Conservation (phyloP, 35 echinoderm and acorn worm species). For the Lytechinus pictus region DNA sequence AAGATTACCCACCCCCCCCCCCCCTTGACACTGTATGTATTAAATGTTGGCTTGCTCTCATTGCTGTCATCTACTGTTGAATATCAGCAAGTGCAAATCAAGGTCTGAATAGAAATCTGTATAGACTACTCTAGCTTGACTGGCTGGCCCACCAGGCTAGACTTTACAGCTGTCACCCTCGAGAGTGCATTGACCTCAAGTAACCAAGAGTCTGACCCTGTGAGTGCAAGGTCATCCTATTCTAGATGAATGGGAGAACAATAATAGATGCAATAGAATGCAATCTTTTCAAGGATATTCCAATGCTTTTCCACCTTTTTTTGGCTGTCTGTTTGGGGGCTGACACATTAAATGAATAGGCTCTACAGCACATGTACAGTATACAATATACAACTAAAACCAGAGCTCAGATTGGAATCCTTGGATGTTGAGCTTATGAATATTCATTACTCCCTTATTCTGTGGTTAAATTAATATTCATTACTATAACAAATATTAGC, state of each 20-base stretch:
- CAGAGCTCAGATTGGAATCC: too few species aligned
- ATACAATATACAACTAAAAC: not conserved
- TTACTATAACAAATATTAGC: too few species aligned
- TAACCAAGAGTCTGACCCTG: not conserved
- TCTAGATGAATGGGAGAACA: not conserved
- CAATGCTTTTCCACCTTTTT: not conserved
- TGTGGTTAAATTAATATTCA: too few species aligned
- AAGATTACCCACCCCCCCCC: too few species aligned
- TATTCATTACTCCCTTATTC: too few species aligned
- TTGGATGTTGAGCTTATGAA: too few species aligned
- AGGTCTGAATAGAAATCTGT: not conserved
- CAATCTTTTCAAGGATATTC: not conserved
- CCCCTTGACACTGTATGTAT: too few species aligned
- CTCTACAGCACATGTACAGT: not conserved
- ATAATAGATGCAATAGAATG: not conserved
- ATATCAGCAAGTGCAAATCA: not conserved
- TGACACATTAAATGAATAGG: not conserved
- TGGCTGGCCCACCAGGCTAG: conserved; percentile 14
- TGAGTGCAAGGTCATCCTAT: not conserved
- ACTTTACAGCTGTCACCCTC: not conserved
- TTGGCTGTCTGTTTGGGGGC: too few species aligned
- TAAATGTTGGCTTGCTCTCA: too few species aligned
- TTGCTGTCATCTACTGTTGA: too few species aligned
- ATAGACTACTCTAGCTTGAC: not conserved
- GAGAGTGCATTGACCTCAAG: conserved; percentile 39